phyloP scores from a whole-genome alignment of 2,113 vertebrate genomes.

The Edolisoma coerulescens region DNA sequence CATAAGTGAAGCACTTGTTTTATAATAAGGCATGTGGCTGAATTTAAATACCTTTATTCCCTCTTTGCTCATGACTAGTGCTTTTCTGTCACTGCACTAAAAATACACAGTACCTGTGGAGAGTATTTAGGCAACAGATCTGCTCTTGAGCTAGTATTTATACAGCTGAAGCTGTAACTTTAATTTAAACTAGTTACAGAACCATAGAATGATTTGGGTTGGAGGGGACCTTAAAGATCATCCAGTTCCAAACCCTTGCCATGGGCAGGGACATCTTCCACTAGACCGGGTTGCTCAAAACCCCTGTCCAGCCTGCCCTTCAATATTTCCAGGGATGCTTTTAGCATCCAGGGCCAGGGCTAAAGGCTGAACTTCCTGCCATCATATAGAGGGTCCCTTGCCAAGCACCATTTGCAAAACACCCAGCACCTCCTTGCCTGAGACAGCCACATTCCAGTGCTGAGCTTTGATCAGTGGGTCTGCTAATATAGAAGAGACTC shows the following conservation, averaged over 20 bases:
- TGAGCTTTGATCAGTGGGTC: slow-evolving; percentile 28
- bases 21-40: background rate
- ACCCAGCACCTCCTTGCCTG: background rate
- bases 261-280: background rate
- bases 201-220: background rate
- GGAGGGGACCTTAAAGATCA: background rate
- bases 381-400: background rate
- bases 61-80: background rate
- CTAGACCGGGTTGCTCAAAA: background rate
- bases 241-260: background rate
- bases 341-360: background rate
- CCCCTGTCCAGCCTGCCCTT: background rate
- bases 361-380: background rate
- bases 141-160: background rate
- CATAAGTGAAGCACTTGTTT: background rate
- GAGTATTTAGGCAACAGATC: background rate
- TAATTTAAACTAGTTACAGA: background rate
- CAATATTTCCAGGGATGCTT: background rate
- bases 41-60: background rate
- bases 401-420: background rate
- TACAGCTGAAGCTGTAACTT: background rate
- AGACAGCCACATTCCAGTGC: background rate
- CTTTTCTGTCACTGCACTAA: background rate
- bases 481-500: background rate
- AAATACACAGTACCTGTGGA: background rate